Conservation (phyloP, 2,113 vertebrate species). For the Oreochromis spilurus region DNA sequence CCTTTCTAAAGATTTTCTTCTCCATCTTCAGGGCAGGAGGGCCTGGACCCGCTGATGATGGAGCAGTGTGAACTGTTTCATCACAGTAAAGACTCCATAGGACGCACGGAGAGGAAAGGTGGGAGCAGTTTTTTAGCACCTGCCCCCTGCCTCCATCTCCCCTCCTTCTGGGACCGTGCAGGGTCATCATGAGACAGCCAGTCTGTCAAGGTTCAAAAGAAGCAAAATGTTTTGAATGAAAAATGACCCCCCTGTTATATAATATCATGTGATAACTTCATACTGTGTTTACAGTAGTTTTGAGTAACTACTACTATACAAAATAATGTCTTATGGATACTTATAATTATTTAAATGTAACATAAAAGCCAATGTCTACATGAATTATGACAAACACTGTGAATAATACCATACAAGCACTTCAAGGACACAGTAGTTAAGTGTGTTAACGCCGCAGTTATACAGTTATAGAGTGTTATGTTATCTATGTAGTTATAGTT, state of each 20-base stretch:
- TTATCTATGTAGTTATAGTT: not conserved
- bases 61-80: conserved; percentile 23
- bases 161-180: conserved; percentile 51
- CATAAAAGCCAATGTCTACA: not conserved
- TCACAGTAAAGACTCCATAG: conserved; percentile 12
- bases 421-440: not conserved
- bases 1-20: not conserved
- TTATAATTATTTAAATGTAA: not conserved
- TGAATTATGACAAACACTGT: not conserved
- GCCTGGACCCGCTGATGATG: not conserved
- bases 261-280: not conserved
- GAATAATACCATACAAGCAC: not conserved
- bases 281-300: not conserved
- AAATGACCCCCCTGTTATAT: not conserved
- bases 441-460: not conserved
- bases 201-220: not conserved
- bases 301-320: not conserved
- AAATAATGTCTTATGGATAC: not conserved
- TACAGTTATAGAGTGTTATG: not conserved
- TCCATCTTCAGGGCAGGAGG: conserved; percentile 24
- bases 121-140: not conserved
- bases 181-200: not conserved
- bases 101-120: conserved; percentile 26
- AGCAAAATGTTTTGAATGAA: not conserved
- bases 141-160: conserved; percentile 18